Base-by-base conservation (phyloP, 2,888 invertebrate species). In the Ctenicera cuprea region DNA sequence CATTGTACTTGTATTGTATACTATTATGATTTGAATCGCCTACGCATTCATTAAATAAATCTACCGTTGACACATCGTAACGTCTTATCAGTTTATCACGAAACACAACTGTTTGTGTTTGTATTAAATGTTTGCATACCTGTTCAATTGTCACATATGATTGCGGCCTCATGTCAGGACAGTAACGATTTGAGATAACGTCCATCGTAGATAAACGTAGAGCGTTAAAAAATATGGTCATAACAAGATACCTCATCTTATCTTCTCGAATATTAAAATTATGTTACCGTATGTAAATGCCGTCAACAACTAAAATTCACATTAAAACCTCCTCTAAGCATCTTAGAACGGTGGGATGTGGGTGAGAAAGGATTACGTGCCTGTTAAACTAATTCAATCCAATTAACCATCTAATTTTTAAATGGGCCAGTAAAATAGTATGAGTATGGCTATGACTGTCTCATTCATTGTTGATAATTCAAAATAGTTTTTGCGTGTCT, bases 141-240 rank as follows among this genome's bases (percentile, higher is more conserved):
- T 89, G 89, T 62, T 89, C 89, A 77, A 90, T 87, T 80, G 89
- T 88, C 61, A 90, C 88, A 83, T 79, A 89, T 85, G 80, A 87
- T 80, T 89, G 88, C 0, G 90, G 90, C 38, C 89, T 89, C 74
- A 89, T 82, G 78, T 90, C 89, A 62, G 89, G 88, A 82, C 90
- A 90, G 78, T 89, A 89, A 76, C 87, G 88, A 52, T 65, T 71
- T 9, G 75, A 75, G 43, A 66, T 33, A 16, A 75, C 61, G 38
- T 74, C 71, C 48, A 38, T 48, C 9, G 14, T 48, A 0, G 50
- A 64, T 26, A 65, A 65, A 20, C 38, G 33, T 3, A 73, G 12
- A 16, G 22, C n/a, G 14, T 48, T 63, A 4, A 74, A 63, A 54
- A 71, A 30, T 14, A 72, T 48, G 8, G 22, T 26, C 7, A 63